Percentiles rank a stretch among this genome's conserved stretches.
Evolutionary conservation across 2,113 vertebrate genomes (phyloP).

Genomic region (Pangasianodon gigas): DNA sequence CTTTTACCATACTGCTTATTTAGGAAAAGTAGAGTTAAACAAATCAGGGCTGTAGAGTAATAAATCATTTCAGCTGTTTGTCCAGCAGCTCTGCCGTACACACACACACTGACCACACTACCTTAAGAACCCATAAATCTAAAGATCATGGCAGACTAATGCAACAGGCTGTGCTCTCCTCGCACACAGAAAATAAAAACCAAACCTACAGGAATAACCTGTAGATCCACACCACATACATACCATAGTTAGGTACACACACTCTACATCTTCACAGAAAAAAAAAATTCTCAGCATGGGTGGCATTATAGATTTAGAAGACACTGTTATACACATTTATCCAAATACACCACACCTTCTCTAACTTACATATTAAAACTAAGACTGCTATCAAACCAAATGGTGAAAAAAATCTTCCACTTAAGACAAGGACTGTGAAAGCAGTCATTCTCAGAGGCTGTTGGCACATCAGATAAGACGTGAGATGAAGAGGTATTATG

Average conservation of each 20-base stretch:
- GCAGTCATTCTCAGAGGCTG: neutral
- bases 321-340: neutral
- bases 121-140: neutral
- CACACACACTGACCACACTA: neutral
- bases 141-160: neutral
- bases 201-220: neutral
- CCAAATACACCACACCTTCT: neutral
- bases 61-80: neutral
- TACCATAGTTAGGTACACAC: neutral
- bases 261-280: neutral
- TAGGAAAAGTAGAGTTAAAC: neutral
- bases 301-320: neutral
- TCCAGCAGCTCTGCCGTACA: neutral
- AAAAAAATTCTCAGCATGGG: neutral
- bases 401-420: no score
- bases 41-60: neutral
- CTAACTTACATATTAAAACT: neutral
- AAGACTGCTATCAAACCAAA: neutral
- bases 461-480: constrained; percentile 18
- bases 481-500: neutral
- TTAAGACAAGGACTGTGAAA: neutral
- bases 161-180: neutral
- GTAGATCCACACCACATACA: neutral
- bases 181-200: neutral
- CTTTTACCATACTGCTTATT: neutral